Base-by-base conservation (phyloP, 2,888 invertebrate species). In the Drosophila leonis region DNA sequence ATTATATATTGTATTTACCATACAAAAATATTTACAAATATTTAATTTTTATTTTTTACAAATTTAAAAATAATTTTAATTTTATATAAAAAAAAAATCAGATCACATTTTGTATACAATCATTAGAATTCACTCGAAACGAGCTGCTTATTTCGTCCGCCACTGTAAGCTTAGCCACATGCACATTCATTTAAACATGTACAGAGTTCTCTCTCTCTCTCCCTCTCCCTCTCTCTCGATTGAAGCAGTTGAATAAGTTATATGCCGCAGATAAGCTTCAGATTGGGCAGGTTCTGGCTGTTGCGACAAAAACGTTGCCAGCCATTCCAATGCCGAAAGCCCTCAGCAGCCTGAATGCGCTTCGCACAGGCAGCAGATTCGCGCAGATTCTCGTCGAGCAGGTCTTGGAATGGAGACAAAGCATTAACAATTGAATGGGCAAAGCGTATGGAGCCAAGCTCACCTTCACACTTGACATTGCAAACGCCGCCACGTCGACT, bases 401-500 rank as follows among this genome's bases (percentile, higher is more conserved):
- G 94, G 92, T 95, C 96, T 96, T 90, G 54, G 54, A 52, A 31
- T n/a, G n/a, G 44, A n/a, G 41, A 20, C 13, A 49, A 24, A 27
- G 3, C 29, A 24, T 24, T 44, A 20, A 7, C 10, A 27, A 15
- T 9, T 24, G 15, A 2, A 9, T 0, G 9, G 24, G 7, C 6
- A 2, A 12, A 4, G 12, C 9, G 1, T 4, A 8, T 4, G 6
- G 2, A 13, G 20, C 20, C 2, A 1, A 2, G 24, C 59, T 83
- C 93, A 95, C 95, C 95, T 94, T 96, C 95, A 92, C 96, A 96
- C 88, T 95, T 95, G 88, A 95, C 94, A 85, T 94, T 95, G 92
- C 96, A 96, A 39, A 94, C 92, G 24, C 96, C 96, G 10, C 96
- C 96, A 69, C 75, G 78, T 24, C 78, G 61, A 20, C 29, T 52